Evolutionary conservation across 2,888 invertebrate genomes (phyloP).

Genomic region (Ferdinandea cuprea): DNA sequence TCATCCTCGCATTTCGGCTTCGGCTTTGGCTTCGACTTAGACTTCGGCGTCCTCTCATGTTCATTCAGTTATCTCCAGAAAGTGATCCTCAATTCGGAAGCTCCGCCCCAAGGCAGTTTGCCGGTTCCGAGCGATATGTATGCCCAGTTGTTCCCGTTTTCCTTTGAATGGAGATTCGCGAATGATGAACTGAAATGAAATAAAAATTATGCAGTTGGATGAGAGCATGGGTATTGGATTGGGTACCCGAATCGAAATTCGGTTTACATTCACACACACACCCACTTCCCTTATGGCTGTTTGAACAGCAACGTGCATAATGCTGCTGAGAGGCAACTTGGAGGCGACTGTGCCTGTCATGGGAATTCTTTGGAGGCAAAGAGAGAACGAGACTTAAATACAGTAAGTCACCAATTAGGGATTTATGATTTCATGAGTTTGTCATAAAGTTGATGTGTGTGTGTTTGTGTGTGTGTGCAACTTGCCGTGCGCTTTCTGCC

Average conservation of each 20-base stretch:
- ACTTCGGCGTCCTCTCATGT: conserved; percentile 75
- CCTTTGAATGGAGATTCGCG: conserved; percentile 25
- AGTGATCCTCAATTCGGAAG: conserved; percentile 77
- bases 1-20: conserved; percentile 7
- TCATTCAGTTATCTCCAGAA: conserved; percentile 74
- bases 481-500: neutral
- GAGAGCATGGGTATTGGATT: neutral
- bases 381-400: neutral
- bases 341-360: conserved; percentile 25
- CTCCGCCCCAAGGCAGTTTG: conserved; percentile 76
- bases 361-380: conserved; percentile 43
- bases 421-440: conserved; percentile 70
- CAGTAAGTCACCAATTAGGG: conserved; percentile 59
- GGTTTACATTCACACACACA: conserved; percentile 47
- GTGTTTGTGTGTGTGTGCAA: no score
- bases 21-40: no score
- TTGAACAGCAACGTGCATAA: conserved; percentile 45
- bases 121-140: conserved; percentile 53
- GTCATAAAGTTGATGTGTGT: conserved; percentile 65
- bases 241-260: conserved; percentile 19
- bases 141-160: conserved; percentile 27
- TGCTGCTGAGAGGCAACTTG: conserved; percentile 20
- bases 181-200: conserved; percentile 43
- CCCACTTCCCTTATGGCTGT: conserved; percentile 58
- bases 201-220: conserved; percentile 37